Evolutionary conservation across 2,888 invertebrate species (phyloP).

Genomic region (Parnassius mnemosyne): DNA sequence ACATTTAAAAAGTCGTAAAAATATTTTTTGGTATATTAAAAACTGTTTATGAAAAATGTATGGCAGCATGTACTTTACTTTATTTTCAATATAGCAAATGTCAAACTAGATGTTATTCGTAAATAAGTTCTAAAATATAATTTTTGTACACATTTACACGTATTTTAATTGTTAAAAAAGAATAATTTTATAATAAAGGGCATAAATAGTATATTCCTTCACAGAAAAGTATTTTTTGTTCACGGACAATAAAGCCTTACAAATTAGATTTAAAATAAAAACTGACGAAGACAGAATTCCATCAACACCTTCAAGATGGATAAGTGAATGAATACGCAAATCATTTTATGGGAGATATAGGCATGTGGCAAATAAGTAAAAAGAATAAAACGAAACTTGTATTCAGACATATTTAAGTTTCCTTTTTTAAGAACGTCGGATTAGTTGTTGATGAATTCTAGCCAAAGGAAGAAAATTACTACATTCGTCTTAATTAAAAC

Average conservation of each 20-base stretch:
- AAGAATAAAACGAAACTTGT: not conserved
- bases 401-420: too few relatives aligned
- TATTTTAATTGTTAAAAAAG: not conserved
- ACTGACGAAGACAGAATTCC: conserved; percentile 8
- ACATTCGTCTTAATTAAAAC: not conserved
- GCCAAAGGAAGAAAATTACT: conserved; percentile 4
- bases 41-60: too few relatives aligned
- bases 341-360: conserved; percentile 10
- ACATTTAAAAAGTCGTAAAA: not conserved
- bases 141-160: too few relatives aligned
- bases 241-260: too few relatives aligned
- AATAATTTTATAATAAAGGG: not conserved
- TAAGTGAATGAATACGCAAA: conserved; percentile 8
- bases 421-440: conserved; percentile 4
- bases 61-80: too few relatives aligned
- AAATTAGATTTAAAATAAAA: not conserved
- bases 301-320: conserved; percentile 11
- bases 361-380: conserved; percentile 1
- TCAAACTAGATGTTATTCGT: too few relatives aligned
- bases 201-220: not conserved
- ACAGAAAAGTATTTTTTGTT: too few relatives aligned
- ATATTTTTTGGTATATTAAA: not conserved
- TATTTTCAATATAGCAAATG: too few relatives aligned
- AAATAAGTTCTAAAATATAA: too few relatives aligned
- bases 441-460: conserved; percentile 5